These are phyloP conservation scores for Ginglymostoma cirratum DNA, from an alignment of 2,113 vertebrate genomes.

Conservation along the genomic window DNA sequence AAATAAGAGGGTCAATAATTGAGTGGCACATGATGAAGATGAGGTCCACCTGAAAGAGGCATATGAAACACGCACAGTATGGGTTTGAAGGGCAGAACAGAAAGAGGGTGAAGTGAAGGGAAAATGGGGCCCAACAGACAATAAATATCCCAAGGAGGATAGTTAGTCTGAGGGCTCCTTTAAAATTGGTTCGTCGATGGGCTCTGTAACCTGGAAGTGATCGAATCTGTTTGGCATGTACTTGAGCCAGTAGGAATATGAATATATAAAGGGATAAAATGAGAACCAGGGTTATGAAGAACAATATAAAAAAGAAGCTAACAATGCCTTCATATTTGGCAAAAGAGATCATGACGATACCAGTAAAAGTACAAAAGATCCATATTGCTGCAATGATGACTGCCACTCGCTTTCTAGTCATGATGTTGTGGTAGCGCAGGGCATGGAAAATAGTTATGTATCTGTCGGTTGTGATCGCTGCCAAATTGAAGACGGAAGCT, in stretches of 20 bases:
- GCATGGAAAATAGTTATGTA: constrained; percentile 93
- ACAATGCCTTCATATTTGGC: constrained; percentile 65
- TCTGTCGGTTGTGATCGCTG: constrained; percentile 82
- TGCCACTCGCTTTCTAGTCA: constrained; percentile 68
- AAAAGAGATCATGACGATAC: constrained; percentile 71
- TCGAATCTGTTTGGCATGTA: constrained; percentile 72
- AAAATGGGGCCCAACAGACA: constrained; percentile 86
- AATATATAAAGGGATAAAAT: constrained; percentile 81
- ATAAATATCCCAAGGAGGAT: constrained; percentile 84
- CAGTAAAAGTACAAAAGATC: constrained; percentile 63
- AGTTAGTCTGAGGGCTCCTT: constrained; percentile 78
- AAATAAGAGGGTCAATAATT: constrained; percentile 83
- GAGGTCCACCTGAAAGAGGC: constrained; percentile 80
- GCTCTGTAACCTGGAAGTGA: constrained; percentile 52
- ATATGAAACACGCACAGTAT: constrained; percentile 88
- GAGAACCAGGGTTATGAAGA: constrained; percentile 69
- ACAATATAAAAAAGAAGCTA: constrained; percentile 70
- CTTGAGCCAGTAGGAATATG: constrained; percentile 82
- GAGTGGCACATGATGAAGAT: constrained; percentile 82
- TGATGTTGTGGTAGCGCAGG: constrained; percentile 78
- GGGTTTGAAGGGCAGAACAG: constrained; percentile 79
- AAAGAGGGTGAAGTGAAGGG: constrained; percentile 77
- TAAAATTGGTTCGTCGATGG: constrained; percentile 61
- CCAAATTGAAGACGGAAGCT: constrained; percentile 83
- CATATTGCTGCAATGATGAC: constrained; percentile 66